A percentile compares a stretch with the other conserved stretches of the same genome.
phyloP scores from a whole-genome alignment of 35 echinoderm and acorn worm genomes.

The Chiridota heheva region DNA sequence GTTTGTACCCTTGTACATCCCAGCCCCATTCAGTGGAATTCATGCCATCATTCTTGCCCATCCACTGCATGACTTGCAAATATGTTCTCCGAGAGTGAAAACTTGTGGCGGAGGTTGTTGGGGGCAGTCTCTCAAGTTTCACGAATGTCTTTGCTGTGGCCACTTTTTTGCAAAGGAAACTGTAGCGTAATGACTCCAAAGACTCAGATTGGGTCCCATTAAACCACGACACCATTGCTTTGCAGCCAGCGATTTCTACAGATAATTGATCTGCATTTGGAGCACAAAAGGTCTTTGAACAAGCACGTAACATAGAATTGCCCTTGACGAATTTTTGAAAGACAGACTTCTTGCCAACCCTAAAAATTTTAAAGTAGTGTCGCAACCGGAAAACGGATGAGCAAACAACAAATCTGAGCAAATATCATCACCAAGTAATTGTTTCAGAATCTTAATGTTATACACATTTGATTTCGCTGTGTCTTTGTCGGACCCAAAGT shows the following conservation, averaged over 20 bases:
- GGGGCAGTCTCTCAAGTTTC: neutral
- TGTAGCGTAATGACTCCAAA: neutral
- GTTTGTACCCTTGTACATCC: neutral
- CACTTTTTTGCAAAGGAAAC: no score
- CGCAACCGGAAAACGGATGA: slow-evolving; percentile 5
- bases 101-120: no score
- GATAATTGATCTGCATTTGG: neutral
- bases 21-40: neutral
- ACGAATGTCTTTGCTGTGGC: slow-evolving; percentile 1
- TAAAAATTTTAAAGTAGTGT: no score
- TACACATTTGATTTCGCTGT: no score
- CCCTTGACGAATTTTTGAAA: neutral
- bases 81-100: neutral
- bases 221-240: neutral
- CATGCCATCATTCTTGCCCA: neutral
- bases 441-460: slow-evolving; percentile 4
- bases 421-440: no score
- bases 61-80: slow-evolving; percentile 1
- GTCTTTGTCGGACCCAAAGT: no score
- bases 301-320: neutral
- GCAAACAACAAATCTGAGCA: neutral
- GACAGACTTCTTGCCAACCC: slow-evolving; percentile 13
- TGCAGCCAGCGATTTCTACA: neutral
- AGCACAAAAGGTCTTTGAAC: neutral
- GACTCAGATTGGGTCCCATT: neutral